A percentile compares a stretch with the other conserved stretches of the same genome.
Evolutionary conservation across 1,140 invertebrate species (phyloP).

Genomic region (Lethocerus indicus): DNA sequence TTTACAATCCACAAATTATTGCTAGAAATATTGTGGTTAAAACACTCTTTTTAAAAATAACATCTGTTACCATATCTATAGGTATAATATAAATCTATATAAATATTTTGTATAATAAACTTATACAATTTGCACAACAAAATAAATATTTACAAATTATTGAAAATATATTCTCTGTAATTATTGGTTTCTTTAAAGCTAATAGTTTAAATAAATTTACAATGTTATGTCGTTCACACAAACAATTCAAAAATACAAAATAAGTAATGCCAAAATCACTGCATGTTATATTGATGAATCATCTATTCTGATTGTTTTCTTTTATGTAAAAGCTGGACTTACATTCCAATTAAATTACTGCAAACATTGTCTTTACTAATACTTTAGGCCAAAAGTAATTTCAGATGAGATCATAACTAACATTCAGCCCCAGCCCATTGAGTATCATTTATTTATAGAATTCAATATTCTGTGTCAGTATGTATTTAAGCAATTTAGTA

Average conservation of each 20-base stretch:
- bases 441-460: too few relatives aligned
- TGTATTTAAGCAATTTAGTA: too few relatives aligned
- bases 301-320: neutral
- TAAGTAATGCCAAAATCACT: neutral
- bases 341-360: neutral
- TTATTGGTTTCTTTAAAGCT: conserved; percentile 2
- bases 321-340: neutral
- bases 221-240: neutral
- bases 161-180: conserved; percentile 4
- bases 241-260: neutral
- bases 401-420: conserved; percentile 5
- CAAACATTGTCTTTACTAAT: neutral
- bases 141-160: conserved; percentile 7
- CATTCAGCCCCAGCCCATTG: conserved; percentile 5
- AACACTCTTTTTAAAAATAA: conserved; percentile 3
- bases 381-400: conserved; percentile 5
- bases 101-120: conserved; percentile 5
- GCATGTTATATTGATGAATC: neutral
- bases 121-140: conserved; percentile 1
- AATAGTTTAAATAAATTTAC: neutral
- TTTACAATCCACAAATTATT: neutral
- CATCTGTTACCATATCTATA: neutral
- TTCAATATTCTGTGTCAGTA: too few relatives aligned
- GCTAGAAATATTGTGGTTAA: neutral
- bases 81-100: neutral